Evolutionary conservation across 2,888 invertebrate species (phyloP), one percentile per base, ranked within the genome.

Genomic region (Erpobdella octoculata): DNA sequence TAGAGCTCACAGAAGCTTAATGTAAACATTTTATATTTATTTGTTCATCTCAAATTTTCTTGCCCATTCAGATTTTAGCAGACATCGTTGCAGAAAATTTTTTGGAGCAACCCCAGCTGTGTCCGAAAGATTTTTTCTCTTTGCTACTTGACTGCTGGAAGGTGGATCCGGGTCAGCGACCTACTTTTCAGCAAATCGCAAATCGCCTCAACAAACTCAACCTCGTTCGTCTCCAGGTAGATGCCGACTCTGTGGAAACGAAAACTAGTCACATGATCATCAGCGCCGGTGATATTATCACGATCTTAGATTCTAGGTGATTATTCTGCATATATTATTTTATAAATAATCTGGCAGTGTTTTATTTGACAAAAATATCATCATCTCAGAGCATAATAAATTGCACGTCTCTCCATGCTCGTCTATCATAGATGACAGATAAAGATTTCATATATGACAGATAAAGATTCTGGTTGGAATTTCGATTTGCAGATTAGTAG

Each of bases 141-240:
- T 84, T 93, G 15, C 96, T 98, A 96, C 86, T 90, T 77, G 91
- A 92, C 80, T 96, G 97, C 82, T 98, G 98, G 98, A 89, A 91
- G 73, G 93, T 96, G 80, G 93, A 95, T 77, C 90, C 93, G 0
- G 86, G 87, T 41, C 88, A 89, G 76, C 86, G 98, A 73, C 97
- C 97, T 0, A 91, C 90, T 74, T 98, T 98, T 82, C 88, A 89
- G 66, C 93, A 95, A 75, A 87, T 97, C 31, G 88, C 88, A 68
- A 87, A 88, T 18, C 86, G 89, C 70, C 83, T 97, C 76, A 90
- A 91, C 0, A 91, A 92, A 79, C 86, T 86, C 59, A 70, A 37
- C 38, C 46, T 12, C 21, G 53, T 53, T 9, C 12, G 53, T 25
- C 53, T 53, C 1, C 53, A 53, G 28, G 53, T 53, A 21, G 53